These are phyloP conservation scores for Phoebastria nigripes DNA, from an alignment of 2,797 vertebrate genomes.

Conservation along the genomic window DNA sequence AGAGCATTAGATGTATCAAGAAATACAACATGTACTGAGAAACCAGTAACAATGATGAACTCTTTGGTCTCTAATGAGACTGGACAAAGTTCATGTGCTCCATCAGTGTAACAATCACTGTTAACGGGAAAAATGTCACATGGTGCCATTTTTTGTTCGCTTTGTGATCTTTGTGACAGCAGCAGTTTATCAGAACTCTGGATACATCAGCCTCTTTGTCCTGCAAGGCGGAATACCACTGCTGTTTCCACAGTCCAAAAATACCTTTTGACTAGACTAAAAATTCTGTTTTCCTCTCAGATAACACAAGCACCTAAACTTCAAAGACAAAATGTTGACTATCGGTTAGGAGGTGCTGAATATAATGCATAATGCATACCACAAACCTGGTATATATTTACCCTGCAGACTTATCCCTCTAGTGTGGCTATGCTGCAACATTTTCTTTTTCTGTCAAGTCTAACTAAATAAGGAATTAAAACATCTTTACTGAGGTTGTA, in stretches of 20 bases:
- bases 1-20: neutral
- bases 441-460: neutral
- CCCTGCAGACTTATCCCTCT: neutral
- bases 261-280: neutral
- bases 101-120: neutral
- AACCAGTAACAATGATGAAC: neutral
- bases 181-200: conserved; percentile 15
- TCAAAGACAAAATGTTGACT: neutral
- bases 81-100: neutral
- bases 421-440: neutral
- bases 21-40: neutral
- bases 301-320: neutral
- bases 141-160: neutral
- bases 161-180: neutral
- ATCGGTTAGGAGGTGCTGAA: neutral
- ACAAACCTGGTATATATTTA: neutral
- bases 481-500: neutral
- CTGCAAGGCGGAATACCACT: neutral
- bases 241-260: neutral
- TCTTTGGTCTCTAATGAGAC: neutral
- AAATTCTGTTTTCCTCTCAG: neutral
- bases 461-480: neutral
- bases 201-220: neutral
- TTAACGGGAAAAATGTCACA: neutral
- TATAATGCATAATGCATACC: neutral